Evolutionary conservation across 2,797 vertebrate genomes (phyloP), one percentile per base, ranked within the genome.

Genomic region (Dendrocincla tyrannina): DNA sequence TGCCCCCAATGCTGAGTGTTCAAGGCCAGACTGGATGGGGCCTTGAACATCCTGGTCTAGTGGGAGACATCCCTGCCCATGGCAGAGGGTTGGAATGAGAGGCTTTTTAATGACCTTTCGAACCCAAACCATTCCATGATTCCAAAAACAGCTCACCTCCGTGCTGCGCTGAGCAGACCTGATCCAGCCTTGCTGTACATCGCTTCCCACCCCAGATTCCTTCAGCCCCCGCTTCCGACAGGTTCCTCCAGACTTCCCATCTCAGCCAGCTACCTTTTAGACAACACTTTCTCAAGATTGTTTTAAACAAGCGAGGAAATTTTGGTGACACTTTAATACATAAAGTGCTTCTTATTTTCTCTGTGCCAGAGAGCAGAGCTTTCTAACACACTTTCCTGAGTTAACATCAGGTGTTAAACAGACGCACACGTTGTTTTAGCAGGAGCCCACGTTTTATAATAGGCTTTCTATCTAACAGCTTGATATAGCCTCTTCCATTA

Each of bases 391-490:
- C 88, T 91, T 74, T 70, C 74, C 91, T 6, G 37, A 95, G 93
- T 97, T 96, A 96, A 97, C 93, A 86, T 82, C 91, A 79, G 95
- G 94, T 94, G 95, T 96, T 96, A 97, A 97, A 93, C 92, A 97
- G 93, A 93, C 50, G 0, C 67, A 86, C 12, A 0, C 59, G 37
- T 92, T 96, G 91, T 96, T 97, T 94, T 96, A 97, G 91, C 79
- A 76, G 81, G 93, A 95, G 70, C 91, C 91, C 79, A 95, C 67
- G 3, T 93, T 97, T 91, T 60, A 68, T 97, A 97, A 97, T 94
- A 94, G 90, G 91, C 95, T 96, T 95, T 97, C 91, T 95, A 87
- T 66, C 94, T 96, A 97, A 97, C 96, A 96, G 96, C 96, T 95
- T 96, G 95, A 96, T 94, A 88, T 37, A 94, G 91, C 85, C 85